phyloP scores from a whole-genome alignment of 2,113 vertebrate species.

The Ifrita kowaldi region DNA sequence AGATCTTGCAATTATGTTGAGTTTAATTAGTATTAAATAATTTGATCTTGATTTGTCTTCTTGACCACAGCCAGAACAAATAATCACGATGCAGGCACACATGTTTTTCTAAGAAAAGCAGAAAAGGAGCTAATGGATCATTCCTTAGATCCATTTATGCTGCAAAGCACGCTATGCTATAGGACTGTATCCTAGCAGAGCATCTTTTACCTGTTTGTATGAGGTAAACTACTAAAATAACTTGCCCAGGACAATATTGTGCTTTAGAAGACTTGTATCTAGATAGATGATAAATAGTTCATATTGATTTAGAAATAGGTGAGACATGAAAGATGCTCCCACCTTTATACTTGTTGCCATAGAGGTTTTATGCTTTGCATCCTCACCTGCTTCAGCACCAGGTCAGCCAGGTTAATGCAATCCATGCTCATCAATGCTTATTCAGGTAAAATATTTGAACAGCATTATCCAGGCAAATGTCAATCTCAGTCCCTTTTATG shows the following conservation, averaged over 20 bases:
- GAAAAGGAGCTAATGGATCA: neutral
- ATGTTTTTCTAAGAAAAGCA: neutral
- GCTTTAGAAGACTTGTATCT: neutral
- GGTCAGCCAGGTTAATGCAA: neutral
- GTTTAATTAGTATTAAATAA: neutral
- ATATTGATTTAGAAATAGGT: neutral
- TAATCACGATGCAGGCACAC: neutral
- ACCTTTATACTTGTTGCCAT: neutral
- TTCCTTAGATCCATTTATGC: neutral
- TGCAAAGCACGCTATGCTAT: neutral
- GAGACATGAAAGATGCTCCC: neutral
- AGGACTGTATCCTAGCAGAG: neutral
- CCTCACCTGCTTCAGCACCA: neutral
- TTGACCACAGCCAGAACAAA: neutral
- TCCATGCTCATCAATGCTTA: neutral
- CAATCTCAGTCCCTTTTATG: neutral
- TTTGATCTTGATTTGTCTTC: neutral
- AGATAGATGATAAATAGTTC: neutral
- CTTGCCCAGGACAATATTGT: neutral
- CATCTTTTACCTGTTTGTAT: neutral
- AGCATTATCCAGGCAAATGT: neutral
- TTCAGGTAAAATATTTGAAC: neutral
- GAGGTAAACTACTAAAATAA: neutral
- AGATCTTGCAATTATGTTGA: neutral
- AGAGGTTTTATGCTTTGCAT: neutral